These are phyloP conservation scores for Philaenus spumarius DNA, from an alignment of 1,140 invertebrate genomes.

Conservation along the genomic window DNA sequence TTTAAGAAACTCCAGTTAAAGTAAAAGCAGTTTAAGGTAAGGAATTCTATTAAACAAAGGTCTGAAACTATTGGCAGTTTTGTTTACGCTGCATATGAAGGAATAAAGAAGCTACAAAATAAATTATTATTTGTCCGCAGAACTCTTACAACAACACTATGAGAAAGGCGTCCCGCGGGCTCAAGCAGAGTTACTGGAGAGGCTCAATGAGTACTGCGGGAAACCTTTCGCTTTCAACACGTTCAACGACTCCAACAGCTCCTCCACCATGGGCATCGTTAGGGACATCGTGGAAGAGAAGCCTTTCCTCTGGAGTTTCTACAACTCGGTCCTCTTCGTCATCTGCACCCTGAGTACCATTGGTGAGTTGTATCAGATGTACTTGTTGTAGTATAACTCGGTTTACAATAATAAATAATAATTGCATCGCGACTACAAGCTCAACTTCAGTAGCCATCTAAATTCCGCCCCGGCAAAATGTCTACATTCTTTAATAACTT, in stretches of 20 bases:
- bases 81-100: no score
- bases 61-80: no score
- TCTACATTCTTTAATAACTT: no score
- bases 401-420: no score
- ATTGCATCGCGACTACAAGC: no score
- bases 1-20: no score
- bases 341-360: constrained; percentile 93
- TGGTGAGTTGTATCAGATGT: constrained; percentile 47
- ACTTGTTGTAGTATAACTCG: no score
- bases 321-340: constrained; percentile 90
- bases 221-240: constrained; percentile 15
- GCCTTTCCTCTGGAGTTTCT: constrained; percentile 70
- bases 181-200: constrained; percentile 1
- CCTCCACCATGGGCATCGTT: background rate
- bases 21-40: no score
- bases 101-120: no score
- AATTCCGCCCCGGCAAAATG: no score
- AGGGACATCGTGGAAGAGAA: background rate
- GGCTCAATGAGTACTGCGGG: constrained; percentile 23
- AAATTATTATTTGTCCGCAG: constrained; percentile 7
- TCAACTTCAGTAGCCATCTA: no score
- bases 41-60: no score
- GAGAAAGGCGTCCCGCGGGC: constrained; percentile 2
- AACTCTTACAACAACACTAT: constrained; percentile 12
- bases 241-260: background rate